A percentile compares a stretch with the other conserved stretches of the same genome.
phyloP scores from a whole-genome alignment of 2,797 vertebrate genomes.

The Streptopelia turtur region DNA sequence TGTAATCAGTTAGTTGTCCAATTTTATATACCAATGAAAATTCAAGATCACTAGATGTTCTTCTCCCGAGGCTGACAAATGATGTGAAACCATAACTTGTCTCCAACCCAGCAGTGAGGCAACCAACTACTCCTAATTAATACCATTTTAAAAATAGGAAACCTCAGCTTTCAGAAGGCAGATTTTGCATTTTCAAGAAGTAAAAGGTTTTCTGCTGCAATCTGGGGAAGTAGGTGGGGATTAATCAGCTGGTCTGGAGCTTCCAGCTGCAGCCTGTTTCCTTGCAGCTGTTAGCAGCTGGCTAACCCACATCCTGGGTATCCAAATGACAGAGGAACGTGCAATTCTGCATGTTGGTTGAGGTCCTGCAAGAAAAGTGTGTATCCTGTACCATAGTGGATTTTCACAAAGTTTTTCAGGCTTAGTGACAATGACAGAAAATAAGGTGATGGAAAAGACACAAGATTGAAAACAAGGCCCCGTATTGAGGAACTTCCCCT shows the following conservation, averaged over 20 bases:
- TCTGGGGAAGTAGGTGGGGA: not conserved
- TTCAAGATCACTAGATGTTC: not conserved
- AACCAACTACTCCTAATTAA: not conserved
- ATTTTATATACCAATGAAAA: not conserved
- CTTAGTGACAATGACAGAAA: not conserved
- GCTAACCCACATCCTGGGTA: not conserved
- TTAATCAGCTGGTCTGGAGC: not conserved
- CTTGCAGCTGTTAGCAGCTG: not conserved
- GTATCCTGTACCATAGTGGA: not conserved
- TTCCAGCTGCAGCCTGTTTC: not conserved
- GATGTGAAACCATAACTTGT: not conserved
- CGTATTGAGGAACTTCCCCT: not conserved
- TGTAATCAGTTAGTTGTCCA: not conserved
- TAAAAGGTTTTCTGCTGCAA: not conserved
- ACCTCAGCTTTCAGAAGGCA: not conserved
- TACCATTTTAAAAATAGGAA: not conserved
- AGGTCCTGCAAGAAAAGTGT: not conserved
- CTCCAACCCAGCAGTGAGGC: not conserved
- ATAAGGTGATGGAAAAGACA: not conserved
- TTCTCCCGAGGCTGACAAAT: not conserved
- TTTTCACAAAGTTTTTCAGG: not conserved
- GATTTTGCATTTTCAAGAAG: not conserved
- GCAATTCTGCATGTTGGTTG: not conserved
- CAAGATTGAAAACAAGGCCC: not conserved
- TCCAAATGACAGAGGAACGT: not conserved